Evolutionary conservation across 2,888 invertebrate species (phyloP), one percentile per base, ranked within the genome.

Genomic region (Horisme vitalbata): DNA sequence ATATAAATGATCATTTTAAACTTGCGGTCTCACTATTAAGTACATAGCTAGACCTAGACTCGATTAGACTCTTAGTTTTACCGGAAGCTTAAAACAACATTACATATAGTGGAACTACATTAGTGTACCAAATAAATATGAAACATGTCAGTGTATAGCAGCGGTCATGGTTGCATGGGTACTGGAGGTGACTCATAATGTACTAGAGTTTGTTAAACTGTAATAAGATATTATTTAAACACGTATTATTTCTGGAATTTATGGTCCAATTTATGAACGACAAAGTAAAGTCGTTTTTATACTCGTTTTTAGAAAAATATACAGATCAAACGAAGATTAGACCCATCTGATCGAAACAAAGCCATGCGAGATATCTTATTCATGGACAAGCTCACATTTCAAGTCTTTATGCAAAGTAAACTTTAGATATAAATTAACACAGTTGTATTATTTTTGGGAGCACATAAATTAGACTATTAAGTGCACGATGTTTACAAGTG

Each of bases 131-230:
- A 39, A 24, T 45, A 45, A 6, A 8, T 45, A 47, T 46, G 48
- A 48, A 49, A 41, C 46, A 47, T 54, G 53, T 43, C 50, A 41
- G 57, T 56, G 55, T 59, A 61, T 59, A 52, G 60, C 57, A 46
- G 55, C 54, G 63, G 68, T 70, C 68, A 60, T 65, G 69, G 61
- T 66, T 64, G 56, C 66, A 55, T 60, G 61, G 52, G 33, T 52
- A 30, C 45, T 34, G 28, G 39, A 55, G 38, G 55, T 75, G 72
- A 75, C 66, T 75, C 73, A 76, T 50, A n/a, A 35, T 31, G 36
- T 31, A 21, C 26, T 43, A 26, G 35, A 52, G 50, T 52, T 54
- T 52, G 49, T 49, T 55, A 38, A 37, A 41, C 41, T 45, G 41
- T 41, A 32, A 34, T 34, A 31, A 35, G 36, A 47, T 37, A 46